Conservation (phyloP, 1,140 invertebrate genomes). For the Drosophila cardini region DNA sequence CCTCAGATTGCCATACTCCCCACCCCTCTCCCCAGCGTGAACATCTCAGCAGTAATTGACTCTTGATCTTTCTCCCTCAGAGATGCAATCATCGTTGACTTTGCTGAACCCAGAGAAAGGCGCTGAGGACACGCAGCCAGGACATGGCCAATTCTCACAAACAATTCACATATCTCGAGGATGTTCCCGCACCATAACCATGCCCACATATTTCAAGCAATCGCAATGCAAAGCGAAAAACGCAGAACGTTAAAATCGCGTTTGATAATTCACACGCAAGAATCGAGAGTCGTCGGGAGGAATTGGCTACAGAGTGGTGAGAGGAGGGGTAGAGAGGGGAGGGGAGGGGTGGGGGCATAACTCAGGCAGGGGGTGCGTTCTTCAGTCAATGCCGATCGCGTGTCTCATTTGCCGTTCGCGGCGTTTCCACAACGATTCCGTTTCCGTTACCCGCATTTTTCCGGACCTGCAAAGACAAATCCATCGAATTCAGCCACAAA, state of each 20-base stretch:
- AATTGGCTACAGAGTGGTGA: too few relatives aligned
- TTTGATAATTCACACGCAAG: background rate
- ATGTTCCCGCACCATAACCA: constrained; percentile 18
- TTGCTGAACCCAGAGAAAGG: constrained; percentile 31
- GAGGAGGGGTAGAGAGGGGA: too few relatives aligned
- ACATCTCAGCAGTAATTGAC: constrained; percentile 53
- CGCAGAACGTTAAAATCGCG: background rate
- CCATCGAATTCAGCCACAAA: constrained; percentile 46
- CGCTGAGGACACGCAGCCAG: constrained; percentile 19
- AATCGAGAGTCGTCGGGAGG: background rate
- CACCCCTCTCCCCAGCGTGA: background rate
- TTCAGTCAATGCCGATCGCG: constrained; percentile 66
- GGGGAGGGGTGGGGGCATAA: too few relatives aligned
- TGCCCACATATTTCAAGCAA: constrained; percentile 71
- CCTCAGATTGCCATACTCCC: background rate
- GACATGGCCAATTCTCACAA: constrained; percentile 15
- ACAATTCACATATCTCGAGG: constrained; percentile 1
- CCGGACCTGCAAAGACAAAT: constrained; percentile 63
- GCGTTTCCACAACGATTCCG: constrained; percentile 47
- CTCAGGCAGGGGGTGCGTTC: constrained; percentile 57
- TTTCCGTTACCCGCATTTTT: constrained; percentile 75
- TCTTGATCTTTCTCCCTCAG: constrained; percentile 51
- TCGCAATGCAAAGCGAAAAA: constrained; percentile 74
- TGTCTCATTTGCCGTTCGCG: constrained; percentile 55
- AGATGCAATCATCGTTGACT: constrained; percentile 62